A percentile compares a stretch with the other conserved stretches of the same genome.
Evolutionary conservation across 2,888 invertebrate genomes (phyloP).

Genomic region (Andricus curvator): DNA sequence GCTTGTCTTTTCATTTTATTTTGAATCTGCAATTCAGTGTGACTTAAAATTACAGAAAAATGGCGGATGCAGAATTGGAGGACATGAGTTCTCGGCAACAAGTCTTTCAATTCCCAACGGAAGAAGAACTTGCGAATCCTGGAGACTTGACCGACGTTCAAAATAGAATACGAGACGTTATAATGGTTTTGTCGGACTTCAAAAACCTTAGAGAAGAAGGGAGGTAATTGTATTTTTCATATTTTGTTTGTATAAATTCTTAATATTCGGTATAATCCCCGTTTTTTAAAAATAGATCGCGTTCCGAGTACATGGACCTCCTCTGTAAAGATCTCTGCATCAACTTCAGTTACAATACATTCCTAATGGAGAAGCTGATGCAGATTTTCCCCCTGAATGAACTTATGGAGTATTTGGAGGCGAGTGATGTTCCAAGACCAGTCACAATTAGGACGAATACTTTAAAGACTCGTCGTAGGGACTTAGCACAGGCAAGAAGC

Average conservation of each 20-base stretch:
- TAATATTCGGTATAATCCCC: constrained; percentile 71
- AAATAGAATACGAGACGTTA: constrained; percentile 92
- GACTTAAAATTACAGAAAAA: constrained; percentile 78
- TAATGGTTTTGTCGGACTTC: constrained; percentile 90
- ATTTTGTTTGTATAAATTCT: constrained; percentile 74
- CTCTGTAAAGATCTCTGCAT: constrained; percentile 91
- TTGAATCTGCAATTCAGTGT: neutral
- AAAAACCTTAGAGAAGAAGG: constrained; percentile 83
- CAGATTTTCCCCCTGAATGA: constrained; percentile 92
- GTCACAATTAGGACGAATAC: constrained; percentile 97
- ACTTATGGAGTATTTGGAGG: constrained; percentile 95
- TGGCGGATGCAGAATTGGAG: constrained; percentile 90
- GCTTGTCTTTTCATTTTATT: neutral
- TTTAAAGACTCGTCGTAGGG: constrained; percentile 93
- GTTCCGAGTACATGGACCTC: constrained; percentile 90
- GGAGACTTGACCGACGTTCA: constrained; percentile 90
- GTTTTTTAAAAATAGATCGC: constrained; percentile 71
- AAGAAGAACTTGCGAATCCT: constrained; percentile 86
- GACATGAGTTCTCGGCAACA: constrained; percentile 88
- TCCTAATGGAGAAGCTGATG: constrained; percentile 94
- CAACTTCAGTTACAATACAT: constrained; percentile 98
- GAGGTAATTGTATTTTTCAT: constrained; percentile 54
- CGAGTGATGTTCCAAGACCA: constrained; percentile 96
- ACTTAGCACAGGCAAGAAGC: constrained; percentile 87
- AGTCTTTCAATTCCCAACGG: constrained; percentile 88